phyloP scores from a whole-genome alignment of 1,140 invertebrate genomes.

The Doryteuthis pealeii region DNA sequence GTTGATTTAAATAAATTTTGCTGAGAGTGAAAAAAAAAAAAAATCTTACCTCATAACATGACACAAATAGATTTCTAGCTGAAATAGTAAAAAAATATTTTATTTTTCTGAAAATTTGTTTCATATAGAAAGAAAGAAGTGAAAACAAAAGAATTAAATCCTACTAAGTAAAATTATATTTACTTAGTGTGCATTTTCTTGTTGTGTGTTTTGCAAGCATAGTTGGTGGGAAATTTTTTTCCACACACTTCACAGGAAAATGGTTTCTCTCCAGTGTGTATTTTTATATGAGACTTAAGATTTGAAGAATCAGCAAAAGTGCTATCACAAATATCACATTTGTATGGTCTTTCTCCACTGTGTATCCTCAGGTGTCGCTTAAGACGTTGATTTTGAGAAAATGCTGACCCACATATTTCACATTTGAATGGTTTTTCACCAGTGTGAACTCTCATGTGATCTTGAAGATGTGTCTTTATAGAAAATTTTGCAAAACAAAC shows the following conservation, averaged over 20 bases:
- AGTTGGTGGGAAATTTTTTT: slow-evolving; percentile 25
- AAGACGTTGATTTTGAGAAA: slow-evolving; percentile 10
- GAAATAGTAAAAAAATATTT: too few species aligned
- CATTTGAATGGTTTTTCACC: slow-evolving; percentile 15
- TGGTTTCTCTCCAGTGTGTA: too few species aligned
- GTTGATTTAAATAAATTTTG: too few species aligned
- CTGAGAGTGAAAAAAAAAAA: too few species aligned
- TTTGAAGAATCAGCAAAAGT: slow-evolving; percentile 6
- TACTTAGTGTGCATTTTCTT: too few species aligned
- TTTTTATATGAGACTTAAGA: slow-evolving; percentile 72
- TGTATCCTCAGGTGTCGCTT: slow-evolving; percentile 20
- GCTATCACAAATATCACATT: slow-evolving; percentile 19
- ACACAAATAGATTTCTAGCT: too few species aligned
- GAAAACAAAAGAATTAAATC: too few species aligned
- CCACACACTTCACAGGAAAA: slow-evolving; percentile 22
- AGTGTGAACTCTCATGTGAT: slow-evolving; percentile 51
- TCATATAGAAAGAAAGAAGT: too few species aligned
- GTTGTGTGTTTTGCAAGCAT: too few species aligned
- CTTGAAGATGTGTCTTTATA: slow-evolving; percentile 86
- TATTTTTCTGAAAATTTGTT: too few species aligned
- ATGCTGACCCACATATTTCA: slow-evolving; percentile 16
- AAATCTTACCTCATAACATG: too few species aligned
- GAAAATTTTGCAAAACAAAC: slow-evolving; percentile 87
- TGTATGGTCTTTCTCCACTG: slow-evolving; percentile 20
- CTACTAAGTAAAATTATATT: too few species aligned